These are phyloP conservation scores for Hybognathus amarus DNA, from an alignment of 2,797 vertebrate species.

Conservation along the genomic window DNA sequence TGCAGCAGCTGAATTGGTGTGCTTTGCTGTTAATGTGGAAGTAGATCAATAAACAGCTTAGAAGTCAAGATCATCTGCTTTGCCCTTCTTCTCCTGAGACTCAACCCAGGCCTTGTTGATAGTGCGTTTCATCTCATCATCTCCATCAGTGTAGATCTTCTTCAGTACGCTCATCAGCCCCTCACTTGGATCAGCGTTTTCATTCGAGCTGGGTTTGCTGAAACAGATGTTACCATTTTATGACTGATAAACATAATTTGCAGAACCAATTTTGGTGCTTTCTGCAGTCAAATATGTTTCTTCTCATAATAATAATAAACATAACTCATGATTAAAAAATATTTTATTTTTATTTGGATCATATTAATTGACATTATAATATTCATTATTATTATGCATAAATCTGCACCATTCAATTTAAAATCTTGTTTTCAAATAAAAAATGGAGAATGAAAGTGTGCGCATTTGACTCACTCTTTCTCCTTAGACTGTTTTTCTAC, in stretches of 20 bases:
- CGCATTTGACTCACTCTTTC: constrained; percentile 87
- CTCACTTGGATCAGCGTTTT: constrained; percentile 88
- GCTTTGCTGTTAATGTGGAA: not conserved
- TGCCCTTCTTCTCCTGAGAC: constrained; percentile 93
- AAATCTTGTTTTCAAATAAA: not conserved
- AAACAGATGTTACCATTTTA: not conserved
- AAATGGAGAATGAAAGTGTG: not conserved
- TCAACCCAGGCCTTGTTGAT: constrained; percentile 98
- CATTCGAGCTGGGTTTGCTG: constrained; percentile 77
- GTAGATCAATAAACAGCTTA: constrained; percentile 65
- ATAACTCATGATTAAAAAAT: not conserved
- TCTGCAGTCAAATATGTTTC: not conserved
- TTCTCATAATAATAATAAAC: not conserved
- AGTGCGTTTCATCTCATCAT: constrained; percentile 98
- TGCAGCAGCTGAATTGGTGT: not conserved
- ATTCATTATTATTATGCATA: not conserved
- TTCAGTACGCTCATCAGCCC: constrained; percentile 96
- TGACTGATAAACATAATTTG: not conserved
- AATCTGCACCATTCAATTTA: not conserved
- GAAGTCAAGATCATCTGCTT: constrained; percentile 87
- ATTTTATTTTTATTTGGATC: not conserved
- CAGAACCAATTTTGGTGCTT: not conserved
- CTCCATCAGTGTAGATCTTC: constrained; percentile 95
- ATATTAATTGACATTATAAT: not conserved
- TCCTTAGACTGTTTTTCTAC: constrained; percentile 94